Percentiles rank a stretch among this genome's conserved stretches.
These are phyloP conservation scores for Petroica traversi DNA, from an alignment of 2,113 vertebrate species.

Conservation along the genomic window DNA sequence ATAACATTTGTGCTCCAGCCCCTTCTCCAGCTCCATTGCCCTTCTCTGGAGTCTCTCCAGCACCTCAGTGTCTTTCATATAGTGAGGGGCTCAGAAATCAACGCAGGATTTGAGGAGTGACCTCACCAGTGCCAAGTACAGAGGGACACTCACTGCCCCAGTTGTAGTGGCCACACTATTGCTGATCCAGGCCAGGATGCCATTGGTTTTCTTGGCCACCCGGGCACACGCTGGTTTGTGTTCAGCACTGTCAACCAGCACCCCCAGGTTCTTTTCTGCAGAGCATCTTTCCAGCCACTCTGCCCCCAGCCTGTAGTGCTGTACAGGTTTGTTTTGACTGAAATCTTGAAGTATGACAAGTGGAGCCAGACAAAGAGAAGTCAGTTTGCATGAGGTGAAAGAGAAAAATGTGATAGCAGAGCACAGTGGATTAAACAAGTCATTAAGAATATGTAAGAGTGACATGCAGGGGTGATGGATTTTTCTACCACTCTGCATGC, in stretches of 20 bases:
- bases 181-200: too few species aligned
- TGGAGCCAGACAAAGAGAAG: background rate
- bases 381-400: background rate
- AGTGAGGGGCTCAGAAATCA: background rate
- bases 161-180: background rate
- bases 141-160: background rate
- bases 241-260: background rate
- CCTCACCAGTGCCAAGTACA: background rate
- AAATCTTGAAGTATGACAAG: background rate
- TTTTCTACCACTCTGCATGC: background rate
- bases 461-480: background rate
- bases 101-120: background rate
- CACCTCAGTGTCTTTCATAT: background rate
- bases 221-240: background rate
- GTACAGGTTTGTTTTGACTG: background rate
- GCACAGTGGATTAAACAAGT: background rate
- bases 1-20: background rate
- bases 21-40: background rate
- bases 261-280: background rate
- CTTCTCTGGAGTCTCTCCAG: background rate
- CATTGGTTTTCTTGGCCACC: background rate
- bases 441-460: background rate
- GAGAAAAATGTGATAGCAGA: background rate
- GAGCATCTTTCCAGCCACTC: background rate
- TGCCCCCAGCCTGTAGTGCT: fast-evolving